Conservation (phyloP, 1,140 invertebrate species). For the Drosophila grimshawi region DNA sequence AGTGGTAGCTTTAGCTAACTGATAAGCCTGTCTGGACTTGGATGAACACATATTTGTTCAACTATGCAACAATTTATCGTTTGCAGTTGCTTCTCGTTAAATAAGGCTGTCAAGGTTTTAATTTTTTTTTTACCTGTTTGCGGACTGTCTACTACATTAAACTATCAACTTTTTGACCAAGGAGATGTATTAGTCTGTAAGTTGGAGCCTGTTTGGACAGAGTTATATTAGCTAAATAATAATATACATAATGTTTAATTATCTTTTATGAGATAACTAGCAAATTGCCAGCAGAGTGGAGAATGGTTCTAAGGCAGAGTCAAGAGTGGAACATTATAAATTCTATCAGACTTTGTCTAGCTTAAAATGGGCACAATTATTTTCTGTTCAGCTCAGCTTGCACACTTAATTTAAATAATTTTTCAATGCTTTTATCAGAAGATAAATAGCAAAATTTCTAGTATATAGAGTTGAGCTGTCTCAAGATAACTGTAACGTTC, state of each 20-base stretch:
- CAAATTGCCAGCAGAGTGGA: too few relatives aligned
- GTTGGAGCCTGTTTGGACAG: not conserved
- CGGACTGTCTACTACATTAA: not conserved
- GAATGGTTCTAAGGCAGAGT: too few relatives aligned
- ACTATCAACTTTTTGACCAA: too few relatives aligned
- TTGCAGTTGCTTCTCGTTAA: not conserved
- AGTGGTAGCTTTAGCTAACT: not conserved
- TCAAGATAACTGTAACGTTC: slow-evolving; percentile 49
- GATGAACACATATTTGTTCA: not conserved
- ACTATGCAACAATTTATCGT: slow-evolving; percentile 14
- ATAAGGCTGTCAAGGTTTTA: not conserved
- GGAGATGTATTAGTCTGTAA: not conserved
- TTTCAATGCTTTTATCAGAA: slow-evolving; percentile 22
- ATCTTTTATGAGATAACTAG: not conserved
- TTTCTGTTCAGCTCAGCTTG: not conserved
- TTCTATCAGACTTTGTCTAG: too few relatives aligned
- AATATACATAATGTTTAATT: not conserved
- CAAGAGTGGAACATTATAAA: too few relatives aligned
- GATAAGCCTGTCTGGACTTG: not conserved
- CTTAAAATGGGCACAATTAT: not conserved
- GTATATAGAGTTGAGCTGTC: not conserved
- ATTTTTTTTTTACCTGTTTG: not conserved
- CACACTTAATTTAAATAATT: slow-evolving; percentile 2
- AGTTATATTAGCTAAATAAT: too few relatives aligned
- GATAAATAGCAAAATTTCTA: slow-evolving; percentile 11